Evolutionary conservation across 2,797 vertebrate species (phyloP).

Genomic region (Sebastiscus tertius): DNA sequence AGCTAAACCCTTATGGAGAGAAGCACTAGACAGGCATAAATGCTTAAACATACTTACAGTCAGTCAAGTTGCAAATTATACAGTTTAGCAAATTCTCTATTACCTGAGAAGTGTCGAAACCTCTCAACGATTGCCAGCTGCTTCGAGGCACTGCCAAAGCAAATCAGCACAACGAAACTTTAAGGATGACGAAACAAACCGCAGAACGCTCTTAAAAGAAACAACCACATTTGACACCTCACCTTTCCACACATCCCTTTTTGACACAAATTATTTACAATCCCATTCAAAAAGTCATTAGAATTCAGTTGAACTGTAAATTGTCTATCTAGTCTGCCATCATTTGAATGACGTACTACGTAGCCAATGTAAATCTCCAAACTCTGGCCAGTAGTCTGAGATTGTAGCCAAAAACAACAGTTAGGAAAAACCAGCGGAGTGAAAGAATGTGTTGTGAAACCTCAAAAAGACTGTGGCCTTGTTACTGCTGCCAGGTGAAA

Average conservation of each 20-base stretch:
- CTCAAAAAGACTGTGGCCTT: constrained; percentile 14
- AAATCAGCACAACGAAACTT: constrained; percentile 34
- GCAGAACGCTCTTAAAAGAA: constrained; percentile 14
- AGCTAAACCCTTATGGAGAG: background rate
- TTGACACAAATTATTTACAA: constrained; percentile 12
- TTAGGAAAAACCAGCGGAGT: constrained; percentile 43
- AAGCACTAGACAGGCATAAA: constrained; percentile 26
- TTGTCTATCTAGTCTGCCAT: constrained; percentile 15
- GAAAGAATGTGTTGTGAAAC: constrained; percentile 59
- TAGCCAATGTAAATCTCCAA: constrained; percentile 29
- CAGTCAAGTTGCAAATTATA: constrained; percentile 47
- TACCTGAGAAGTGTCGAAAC: constrained; percentile 20
- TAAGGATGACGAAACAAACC: constrained; percentile 36
- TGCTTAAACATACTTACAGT: constrained; percentile 35
- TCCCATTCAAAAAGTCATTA: constrained; percentile 22
- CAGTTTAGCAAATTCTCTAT: constrained; percentile 43
- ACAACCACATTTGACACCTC: constrained; percentile 5
- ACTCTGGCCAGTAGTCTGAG: constrained; percentile 34
- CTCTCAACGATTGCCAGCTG: constrained; percentile 41
- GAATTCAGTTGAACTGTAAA: constrained; percentile 22
- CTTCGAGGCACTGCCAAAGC: constrained; percentile 36
- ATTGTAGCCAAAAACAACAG: constrained; percentile 53
- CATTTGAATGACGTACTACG: constrained; percentile 13
- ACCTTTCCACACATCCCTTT: constrained; percentile 8
- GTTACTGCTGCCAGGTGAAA: constrained; percentile 21